phyloP scores from a whole-genome alignment of 2,888 invertebrate genomes.

The Choristoneura rosaceana region DNA sequence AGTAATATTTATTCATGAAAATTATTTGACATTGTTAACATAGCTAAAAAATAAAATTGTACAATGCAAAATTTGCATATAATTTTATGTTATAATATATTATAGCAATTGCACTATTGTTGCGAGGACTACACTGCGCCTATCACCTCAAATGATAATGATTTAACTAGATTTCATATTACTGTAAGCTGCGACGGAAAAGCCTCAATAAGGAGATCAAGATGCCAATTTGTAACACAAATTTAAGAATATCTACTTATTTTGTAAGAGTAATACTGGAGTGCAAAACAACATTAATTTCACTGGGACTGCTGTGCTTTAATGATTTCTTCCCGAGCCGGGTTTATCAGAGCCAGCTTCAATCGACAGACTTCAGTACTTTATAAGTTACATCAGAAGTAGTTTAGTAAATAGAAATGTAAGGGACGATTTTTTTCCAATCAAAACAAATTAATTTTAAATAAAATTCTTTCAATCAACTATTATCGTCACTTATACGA shows the following conservation, averaged over 20 bases:
- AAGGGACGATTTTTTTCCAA: conserved; percentile 39
- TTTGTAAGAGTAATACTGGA: conserved; percentile 77
- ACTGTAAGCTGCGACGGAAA: conserved; percentile 61
- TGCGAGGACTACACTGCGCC: conserved; percentile 83
- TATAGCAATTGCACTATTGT: conserved; percentile 84
- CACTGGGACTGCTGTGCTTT: conserved; percentile 62
- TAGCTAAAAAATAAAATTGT: conserved; percentile 84
- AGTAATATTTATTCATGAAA: conserved; percentile 82
- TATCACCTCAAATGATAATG: conserved; percentile 71
- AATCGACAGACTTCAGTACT: conserved; percentile 54
- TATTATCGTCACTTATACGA: conserved; percentile 77
- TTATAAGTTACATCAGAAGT: conserved; percentile 56
- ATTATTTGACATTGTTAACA: conserved; percentile 79
- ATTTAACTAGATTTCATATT: conserved; percentile 68
- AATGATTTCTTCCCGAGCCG: conserved; percentile 24
- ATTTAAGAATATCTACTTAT: conserved; percentile 75
- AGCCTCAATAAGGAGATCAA: conserved; percentile 77
- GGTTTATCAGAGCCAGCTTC: conserved; percentile 71
- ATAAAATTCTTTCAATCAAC: conserved; percentile 74
- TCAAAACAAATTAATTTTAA: conserved; percentile 60
- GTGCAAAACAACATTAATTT: conserved; percentile 78
- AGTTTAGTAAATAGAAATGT: conserved; percentile 57
- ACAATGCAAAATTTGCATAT: conserved; percentile 82
- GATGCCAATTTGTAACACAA: conserved; percentile 62
- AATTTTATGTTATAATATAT: conserved; percentile 75